phyloP scores from a whole-genome alignment of 2,888 invertebrate species.

The Rhagophthalmus giganteus region DNA sequence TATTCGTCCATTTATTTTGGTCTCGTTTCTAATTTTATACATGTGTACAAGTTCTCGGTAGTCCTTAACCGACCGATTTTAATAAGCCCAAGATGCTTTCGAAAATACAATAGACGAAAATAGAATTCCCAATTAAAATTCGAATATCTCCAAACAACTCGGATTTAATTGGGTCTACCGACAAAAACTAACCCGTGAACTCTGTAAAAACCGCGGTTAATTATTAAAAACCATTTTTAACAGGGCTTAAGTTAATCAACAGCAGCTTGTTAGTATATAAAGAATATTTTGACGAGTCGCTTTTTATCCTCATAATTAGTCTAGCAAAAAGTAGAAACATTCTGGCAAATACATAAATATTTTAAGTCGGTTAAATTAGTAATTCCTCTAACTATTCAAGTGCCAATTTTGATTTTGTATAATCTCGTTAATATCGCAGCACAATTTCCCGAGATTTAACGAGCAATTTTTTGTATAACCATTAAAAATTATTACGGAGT shows the following conservation, averaged over 20 bases:
- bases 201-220: slow-evolving; percentile 36
- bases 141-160: slow-evolving; percentile 9
- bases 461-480: too few relatives aligned
- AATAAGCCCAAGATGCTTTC: neutral
- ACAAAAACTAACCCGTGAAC: slow-evolving; percentile 10
- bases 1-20: slow-evolving; percentile 45
- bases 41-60: slow-evolving; percentile 2
- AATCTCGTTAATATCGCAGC: too few relatives aligned
- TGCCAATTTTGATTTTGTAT: too few relatives aligned
- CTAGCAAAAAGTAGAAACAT: slow-evolving; percentile 33
- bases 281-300: slow-evolving; percentile 38
- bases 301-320: slow-evolving; percentile 39
- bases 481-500: too few relatives aligned
- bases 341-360: slow-evolving; percentile 29
- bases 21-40: slow-evolving; percentile 16
- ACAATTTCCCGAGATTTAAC: too few relatives aligned
- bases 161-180: neutral
- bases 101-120: slow-evolving; percentile 6
- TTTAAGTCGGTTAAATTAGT: slow-evolving; percentile 22
- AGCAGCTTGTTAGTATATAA: slow-evolving; percentile 39
- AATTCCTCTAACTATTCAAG: too few relatives aligned
- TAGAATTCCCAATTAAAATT: slow-evolving; percentile 12
- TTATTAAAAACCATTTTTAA: slow-evolving; percentile 40
- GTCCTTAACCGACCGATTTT: too few relatives aligned
- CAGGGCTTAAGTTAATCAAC: slow-evolving; percentile 38